Percentiles rank a stretch among this genome's conserved stretches.
These are phyloP conservation scores for Drosophila prostipennis DNA, from an alignment of 2,888 invertebrate genomes.

Conservation along the genomic window DNA sequence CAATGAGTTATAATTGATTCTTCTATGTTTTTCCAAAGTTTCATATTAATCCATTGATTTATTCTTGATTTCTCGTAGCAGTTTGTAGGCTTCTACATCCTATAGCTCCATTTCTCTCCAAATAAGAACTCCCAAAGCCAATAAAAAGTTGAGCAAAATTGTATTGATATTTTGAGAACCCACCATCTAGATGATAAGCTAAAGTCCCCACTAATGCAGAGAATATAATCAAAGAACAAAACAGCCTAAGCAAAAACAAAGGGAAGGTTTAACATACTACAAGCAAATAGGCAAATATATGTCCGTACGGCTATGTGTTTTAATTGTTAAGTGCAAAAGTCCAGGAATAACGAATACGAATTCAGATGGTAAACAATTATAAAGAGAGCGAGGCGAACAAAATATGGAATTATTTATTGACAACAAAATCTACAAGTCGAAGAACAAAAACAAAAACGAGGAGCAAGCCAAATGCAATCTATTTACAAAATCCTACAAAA, in stretches of 20 bases:
- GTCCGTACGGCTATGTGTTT: conserved; percentile 15
- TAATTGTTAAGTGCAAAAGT: conserved; percentile 62
- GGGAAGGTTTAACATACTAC: conserved; percentile 16
- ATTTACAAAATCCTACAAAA: conserved; percentile 54
- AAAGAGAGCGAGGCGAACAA: conserved; percentile 29
- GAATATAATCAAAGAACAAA: conserved; percentile 3
- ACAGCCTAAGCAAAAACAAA: conserved; percentile 9
- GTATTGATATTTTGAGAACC: conserved; percentile 61
- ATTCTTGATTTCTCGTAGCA: not conserved
- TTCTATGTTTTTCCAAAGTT: not conserved
- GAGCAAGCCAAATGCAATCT: conserved; percentile 70
- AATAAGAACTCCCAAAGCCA: conserved; percentile 9
- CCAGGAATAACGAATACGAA: conserved; percentile 50
- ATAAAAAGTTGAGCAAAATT: conserved; percentile 19
- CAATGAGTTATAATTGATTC: not conserved
- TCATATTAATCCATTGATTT: not conserved
- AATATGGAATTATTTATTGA: conserved; percentile 62
- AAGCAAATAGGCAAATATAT: conserved; percentile 29
- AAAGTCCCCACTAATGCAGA: conserved; percentile 5
- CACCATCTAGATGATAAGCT: conserved; percentile 69
- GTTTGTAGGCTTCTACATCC: not conserved
- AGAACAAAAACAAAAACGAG: conserved; percentile 13
- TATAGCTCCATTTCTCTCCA: not conserved
- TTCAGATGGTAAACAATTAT: conserved; percentile 24
- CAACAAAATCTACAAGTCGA: conserved; percentile 48